These are phyloP conservation scores for Rhagologus leucostigma DNA, from an alignment of 2,113 vertebrate species.

Conservation along the genomic window DNA sequence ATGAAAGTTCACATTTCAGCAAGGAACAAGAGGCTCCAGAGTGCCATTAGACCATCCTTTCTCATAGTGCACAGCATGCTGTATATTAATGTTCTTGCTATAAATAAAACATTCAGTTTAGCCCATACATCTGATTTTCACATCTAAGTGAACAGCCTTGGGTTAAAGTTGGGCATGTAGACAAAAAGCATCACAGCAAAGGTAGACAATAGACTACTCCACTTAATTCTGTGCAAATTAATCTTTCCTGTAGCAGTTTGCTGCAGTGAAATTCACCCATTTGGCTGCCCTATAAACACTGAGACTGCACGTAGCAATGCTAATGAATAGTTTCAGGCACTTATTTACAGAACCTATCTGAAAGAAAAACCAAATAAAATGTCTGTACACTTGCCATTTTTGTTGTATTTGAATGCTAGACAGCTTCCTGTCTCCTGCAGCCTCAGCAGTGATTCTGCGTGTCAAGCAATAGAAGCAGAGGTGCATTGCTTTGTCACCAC, in stretches of 20 bases:
- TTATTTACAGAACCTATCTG: not conserved
- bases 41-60: not conserved
- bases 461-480: not conserved
- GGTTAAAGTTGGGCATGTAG: not conserved
- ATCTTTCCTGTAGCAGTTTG: not conserved
- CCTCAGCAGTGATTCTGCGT: not conserved
- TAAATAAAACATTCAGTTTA: constrained; percentile 47
- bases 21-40: constrained; percentile 25
- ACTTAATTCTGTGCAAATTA: not conserved
- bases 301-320: not conserved
- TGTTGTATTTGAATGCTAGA: not conserved
- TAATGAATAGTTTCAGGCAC: not conserved
- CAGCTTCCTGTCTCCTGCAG: not conserved
- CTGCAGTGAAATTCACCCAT: not conserved
- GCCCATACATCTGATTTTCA: constrained; percentile 17
- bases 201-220: not conserved
- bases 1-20: constrained; percentile 7
- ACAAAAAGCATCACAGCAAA: not conserved
- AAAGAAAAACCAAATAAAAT: not conserved
- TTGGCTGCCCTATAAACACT: not conserved
- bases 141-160: not conserved
- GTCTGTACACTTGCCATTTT: not conserved
- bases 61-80: not conserved
- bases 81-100: not conserved
- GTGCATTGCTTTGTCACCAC: not conserved